Evolutionary conservation across 1,140 invertebrate species (phyloP), one percentile per base, ranked within the genome.

Genomic region (Zaprionus inermis): DNA sequence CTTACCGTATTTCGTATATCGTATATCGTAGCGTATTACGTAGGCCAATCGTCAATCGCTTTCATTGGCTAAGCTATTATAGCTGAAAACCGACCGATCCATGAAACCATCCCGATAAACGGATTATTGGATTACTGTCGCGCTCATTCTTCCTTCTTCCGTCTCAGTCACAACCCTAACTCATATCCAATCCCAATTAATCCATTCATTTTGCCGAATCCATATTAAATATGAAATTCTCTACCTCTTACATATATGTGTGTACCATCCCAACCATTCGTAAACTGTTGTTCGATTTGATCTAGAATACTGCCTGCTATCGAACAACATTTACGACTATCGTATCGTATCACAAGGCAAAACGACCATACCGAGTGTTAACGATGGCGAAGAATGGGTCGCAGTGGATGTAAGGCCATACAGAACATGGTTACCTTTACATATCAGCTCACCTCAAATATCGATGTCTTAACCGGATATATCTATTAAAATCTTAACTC

Each of bases 271-370:
- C 69, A 54, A 61, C 38, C 22, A 30, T 56, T 76, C 52, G 75
- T 70, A 22, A 20, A 60, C 51, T 76, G 56, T 72, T 81, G 71
- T 75, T 86, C 69, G 67, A 72, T 72, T 58, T 2, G 24, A 51
- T 54, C 78, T 64, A 91, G 90, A 91, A 10, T 78, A 78, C 51
- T 91, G 90, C 63, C 80, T 91, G 64, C 76, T 91, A 30, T 91
- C 90, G 76, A 95, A 97, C 93, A 95, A 98, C 93, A 95, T 97
- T 94, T 95, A 94, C 93, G 96, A 96, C 93, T 99, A 98, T 94
- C 94, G 97, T 94, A 99, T 98, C 95, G 97, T 99, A 90, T 96
- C 98, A 90, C 98, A 99, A 95, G 98, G 98, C 93, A 98, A 98
- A 94, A 96, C 97, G 79, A 95, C 95, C 74, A 98, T 99, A 92